A percentile compares a stretch with the other conserved stretches of the same genome.
Evolutionary conservation across 2,113 vertebrate species (phyloP).

Genomic region (Salvelinus namaycush): DNA sequence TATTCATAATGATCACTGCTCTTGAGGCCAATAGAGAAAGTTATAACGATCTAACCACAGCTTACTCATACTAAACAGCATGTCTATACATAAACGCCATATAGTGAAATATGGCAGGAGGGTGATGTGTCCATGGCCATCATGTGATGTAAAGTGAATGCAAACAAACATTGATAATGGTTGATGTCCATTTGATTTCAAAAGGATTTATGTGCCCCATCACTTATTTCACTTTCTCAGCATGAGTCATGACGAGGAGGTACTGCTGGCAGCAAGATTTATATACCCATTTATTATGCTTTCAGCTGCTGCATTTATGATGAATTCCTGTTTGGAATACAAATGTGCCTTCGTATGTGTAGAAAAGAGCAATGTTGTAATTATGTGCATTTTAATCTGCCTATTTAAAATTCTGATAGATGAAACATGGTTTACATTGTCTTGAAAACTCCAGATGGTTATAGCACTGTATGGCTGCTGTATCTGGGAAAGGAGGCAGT

Average conservation of each 20-base stretch:
- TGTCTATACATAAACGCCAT: background rate
- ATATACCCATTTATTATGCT: constrained; percentile 56
- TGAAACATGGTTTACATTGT: background rate
- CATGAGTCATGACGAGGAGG: constrained; percentile 46
- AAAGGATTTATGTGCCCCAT: constrained; percentile 56
- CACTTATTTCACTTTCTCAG: constrained; percentile 41
- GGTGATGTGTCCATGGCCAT: too few species aligned
- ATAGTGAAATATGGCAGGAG: too few species aligned
- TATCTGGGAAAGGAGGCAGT: background rate
- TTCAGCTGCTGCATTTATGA: constrained; percentile 49
- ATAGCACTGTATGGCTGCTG: background rate
- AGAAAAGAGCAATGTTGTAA: constrained; percentile 19
- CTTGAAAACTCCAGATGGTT: too few species aligned
- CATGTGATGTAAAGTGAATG: background rate
- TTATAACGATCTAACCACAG: background rate
- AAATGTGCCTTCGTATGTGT: constrained; percentile 26
- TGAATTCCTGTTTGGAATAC: constrained; percentile 41
- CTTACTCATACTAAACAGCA: background rate
- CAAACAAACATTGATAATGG: constrained; percentile 30
- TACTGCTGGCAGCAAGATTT: constrained; percentile 50
- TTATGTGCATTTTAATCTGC: background rate
- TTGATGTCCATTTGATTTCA: constrained; percentile 56
- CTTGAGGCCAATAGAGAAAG: constrained; percentile 12
- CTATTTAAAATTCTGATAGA: background rate
- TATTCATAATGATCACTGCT: background rate